Evolutionary conservation across 2,797 vertebrate species (phyloP), one percentile per base, ranked within the genome.

Genomic region (Chrysocyon brachyurus): DNA sequence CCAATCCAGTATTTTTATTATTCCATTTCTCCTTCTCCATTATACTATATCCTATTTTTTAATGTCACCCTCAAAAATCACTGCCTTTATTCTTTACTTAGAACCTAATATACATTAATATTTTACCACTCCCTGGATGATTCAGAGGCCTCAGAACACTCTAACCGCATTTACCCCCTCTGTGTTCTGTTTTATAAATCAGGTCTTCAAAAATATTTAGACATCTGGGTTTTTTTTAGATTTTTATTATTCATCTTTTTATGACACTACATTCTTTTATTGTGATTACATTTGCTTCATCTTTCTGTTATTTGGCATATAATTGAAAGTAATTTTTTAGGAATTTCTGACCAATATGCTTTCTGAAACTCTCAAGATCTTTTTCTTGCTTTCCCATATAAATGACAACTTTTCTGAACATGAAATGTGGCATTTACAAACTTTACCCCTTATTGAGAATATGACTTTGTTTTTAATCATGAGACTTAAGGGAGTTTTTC

Each of bases 131-230:
- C 19, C 17, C 3, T 75, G 40, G 77, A 92, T 21, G 54, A 79
- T 72, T 91, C 46, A 63, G 90, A 17, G 36, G 6, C 22, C 31
- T 87, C 84, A 94, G 40, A 59, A 94, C 63, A 82, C 16, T 87
- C 90, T 82, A 59, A 57, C 70, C n/a, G 12, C 64, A 40, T 49
- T 46, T 75, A 82, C 24, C 28, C 12, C 17, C 6, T 82, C 33
- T 86, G 33, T 91, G 84, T 82, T 90, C 19, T 78, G 16, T 79
- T 92, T 87, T 52, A 57, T 85, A 52, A 70, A 52, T 5, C 15
- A 70, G 33, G 12, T 73, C 77, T 96, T 78, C 68, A 90, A 85
- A 79, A 82, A 31, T 57, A 88, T 88, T 81, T 56, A 93, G 46
- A 82, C 10, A 68, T 89, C 5, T 77, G 36, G 36, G 17, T 46